Percentiles rank a stretch among this genome's conserved stretches.
Conservation (phyloP, 2,113 vertebrate species). For the Hydrolagus affinis region DNA sequence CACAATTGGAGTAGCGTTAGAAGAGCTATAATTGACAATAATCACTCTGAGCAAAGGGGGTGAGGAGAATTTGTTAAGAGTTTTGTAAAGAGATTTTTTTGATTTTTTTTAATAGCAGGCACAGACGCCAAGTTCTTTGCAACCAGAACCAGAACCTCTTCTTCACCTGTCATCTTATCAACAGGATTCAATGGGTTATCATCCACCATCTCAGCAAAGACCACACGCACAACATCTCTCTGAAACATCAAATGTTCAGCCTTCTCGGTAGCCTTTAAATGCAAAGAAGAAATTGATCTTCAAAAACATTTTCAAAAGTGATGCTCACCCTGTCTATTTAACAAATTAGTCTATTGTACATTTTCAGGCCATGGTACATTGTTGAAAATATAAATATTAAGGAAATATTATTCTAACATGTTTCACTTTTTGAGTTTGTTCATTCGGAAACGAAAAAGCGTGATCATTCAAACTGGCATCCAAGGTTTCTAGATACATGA, state of each 20-base stretch:
- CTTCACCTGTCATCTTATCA: constrained; percentile 52
- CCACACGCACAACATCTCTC: constrained; percentile 48
- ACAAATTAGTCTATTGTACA: background rate
- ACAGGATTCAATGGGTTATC: constrained; percentile 51
- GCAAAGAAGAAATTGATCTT: background rate
- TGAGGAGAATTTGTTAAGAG: background rate
- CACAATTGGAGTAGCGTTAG: too few species aligned
- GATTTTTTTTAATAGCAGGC: constrained; percentile 40
- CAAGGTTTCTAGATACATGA: background rate
- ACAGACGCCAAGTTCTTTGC: constrained; percentile 54
- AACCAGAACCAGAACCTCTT: constrained; percentile 49
- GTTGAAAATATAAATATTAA: constrained; percentile 25
- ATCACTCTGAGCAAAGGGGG: too few species aligned
- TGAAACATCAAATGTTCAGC: constrained; percentile 53
- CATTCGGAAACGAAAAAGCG: background rate
- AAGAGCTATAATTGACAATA: too few species aligned
- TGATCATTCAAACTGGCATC: background rate
- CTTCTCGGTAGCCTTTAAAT: background rate
- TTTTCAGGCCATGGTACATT: background rate
- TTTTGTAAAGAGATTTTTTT: background rate
- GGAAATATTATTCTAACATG: background rate
- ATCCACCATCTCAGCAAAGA: constrained; percentile 42
- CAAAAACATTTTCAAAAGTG: background rate
- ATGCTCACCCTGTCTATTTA: background rate
- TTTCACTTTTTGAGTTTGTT: constrained; percentile 14